Evolutionary conservation across 2,797 vertebrate genomes (phyloP).

Genomic region (Phylloscopus collybita): DNA sequence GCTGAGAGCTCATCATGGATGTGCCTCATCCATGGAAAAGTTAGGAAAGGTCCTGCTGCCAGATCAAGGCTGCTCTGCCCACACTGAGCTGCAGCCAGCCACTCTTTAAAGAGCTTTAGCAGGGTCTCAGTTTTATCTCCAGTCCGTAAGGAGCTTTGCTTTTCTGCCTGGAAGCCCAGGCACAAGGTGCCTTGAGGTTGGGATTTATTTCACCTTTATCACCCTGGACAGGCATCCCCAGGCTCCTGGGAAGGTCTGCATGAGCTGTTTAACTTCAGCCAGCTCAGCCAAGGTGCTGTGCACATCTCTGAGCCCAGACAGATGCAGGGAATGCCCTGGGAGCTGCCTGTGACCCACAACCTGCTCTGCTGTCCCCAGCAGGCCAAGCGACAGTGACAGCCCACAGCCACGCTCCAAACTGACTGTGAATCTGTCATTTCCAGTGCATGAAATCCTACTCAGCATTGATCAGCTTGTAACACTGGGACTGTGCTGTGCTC

Average conservation of each 20-base stretch:
- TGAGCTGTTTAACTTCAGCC: neutral
- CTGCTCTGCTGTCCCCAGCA: neutral
- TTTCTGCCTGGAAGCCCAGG: neutral
- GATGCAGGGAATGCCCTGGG: neutral
- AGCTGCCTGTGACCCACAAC: neutral
- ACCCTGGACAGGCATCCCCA: neutral
- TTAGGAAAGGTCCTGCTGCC: neutral
- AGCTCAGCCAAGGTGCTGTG: neutral
- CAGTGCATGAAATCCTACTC: constrained; percentile 40
- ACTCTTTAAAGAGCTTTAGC: neutral
- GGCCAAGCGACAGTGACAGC: neutral
- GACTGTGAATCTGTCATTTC: constrained; percentile 11
- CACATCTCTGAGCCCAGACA: neutral
- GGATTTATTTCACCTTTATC: neutral
- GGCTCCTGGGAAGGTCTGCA: neutral
- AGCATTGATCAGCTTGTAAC: constrained; percentile 43
- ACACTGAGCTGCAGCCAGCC: neutral
- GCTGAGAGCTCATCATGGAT: neutral
- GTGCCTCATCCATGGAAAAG: neutral
- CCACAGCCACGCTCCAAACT: rapidly evolving
- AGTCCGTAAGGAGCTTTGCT: neutral
- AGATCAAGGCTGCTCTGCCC: neutral
- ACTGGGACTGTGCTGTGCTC: neutral
- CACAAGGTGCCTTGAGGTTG: neutral
- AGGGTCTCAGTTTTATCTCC: neutral